Evolutionary conservation across 1,140 invertebrate species (phyloP).

Genomic region (Tetraneura akinire): DNA sequence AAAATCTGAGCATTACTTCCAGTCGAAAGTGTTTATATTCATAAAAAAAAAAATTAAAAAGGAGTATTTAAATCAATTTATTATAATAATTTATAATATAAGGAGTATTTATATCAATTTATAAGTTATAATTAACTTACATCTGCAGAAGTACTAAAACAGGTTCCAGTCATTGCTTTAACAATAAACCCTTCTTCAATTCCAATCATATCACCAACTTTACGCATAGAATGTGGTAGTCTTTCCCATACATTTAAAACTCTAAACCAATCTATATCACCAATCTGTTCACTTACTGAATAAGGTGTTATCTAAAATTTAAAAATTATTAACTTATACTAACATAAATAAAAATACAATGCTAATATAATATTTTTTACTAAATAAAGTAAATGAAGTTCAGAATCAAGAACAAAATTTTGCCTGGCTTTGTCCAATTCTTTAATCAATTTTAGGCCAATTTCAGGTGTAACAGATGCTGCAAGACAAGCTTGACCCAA

Average conservation of each 20-base stretch:
- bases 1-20: too few species aligned
- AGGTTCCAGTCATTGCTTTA: conserved; percentile 72
- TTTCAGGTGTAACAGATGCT: conserved; percentile 88
- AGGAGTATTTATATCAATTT: too few species aligned
- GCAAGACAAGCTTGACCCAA: conserved; percentile 89
- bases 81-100: too few species aligned
- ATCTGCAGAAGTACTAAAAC: conserved; percentile 61
- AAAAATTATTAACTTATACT: background rate
- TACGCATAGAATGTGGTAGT: conserved; percentile 75
- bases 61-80: too few species aligned
- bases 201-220: conserved; percentile 88
- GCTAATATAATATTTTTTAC: conserved; percentile 61
- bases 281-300: conserved; percentile 75
- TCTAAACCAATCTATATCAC: conserved; percentile 86
- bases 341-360: background rate
- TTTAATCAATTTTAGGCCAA: conserved; percentile 83
- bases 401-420: conserved; percentile 89
- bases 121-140: conserved; percentile 59
- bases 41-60: too few species aligned
- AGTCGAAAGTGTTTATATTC: too few species aligned
- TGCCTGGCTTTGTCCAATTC: conserved; percentile 88
- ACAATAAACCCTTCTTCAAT: conserved; percentile 87
- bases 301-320: conserved; percentile 71
- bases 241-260: conserved; percentile 82
- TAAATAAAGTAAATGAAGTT: conserved; percentile 92